Evolutionary conservation across 2,888 invertebrate species (phyloP).

Genomic region (Falcaria lacertinaria): DNA sequence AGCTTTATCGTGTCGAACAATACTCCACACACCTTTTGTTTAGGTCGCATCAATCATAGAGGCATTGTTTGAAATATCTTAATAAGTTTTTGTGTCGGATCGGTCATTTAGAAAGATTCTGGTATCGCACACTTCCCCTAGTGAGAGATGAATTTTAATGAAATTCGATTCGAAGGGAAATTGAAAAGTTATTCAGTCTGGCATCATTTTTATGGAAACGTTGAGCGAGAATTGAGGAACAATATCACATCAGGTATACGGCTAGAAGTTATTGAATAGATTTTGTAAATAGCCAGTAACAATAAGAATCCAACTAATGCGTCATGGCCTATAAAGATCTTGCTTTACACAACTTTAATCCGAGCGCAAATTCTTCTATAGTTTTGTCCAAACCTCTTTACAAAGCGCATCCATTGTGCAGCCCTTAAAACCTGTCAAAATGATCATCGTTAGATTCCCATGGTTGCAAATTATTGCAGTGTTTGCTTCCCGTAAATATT

Average conservation of each 20-base stretch:
- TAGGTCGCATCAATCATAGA: slow-evolving; percentile 67
- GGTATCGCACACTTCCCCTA: slow-evolving; percentile 43
- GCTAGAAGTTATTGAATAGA: no score
- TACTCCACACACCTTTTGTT: slow-evolving; percentile 61
- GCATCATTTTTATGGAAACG: slow-evolving; percentile 5
- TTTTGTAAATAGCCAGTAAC: background rate
- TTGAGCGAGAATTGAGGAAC: background rate
- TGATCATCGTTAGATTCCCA: slow-evolving; percentile 63
- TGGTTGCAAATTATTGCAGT: slow-evolving; percentile 64
- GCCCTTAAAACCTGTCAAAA: slow-evolving; percentile 68
- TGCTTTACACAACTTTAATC: slow-evolving; percentile 33
- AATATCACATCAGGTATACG: background rate
- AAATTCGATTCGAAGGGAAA: slow-evolving; percentile 33
- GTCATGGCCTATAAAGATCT: slow-evolving; percentile 20
- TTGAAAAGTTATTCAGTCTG: slow-evolving; percentile 22
- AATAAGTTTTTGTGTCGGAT: slow-evolving; percentile 72
- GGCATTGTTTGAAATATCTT: slow-evolving; percentile 73
- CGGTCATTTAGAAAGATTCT: slow-evolving; percentile 75
- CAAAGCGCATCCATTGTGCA: slow-evolving; percentile 45
- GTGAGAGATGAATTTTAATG: slow-evolving; percentile 51
- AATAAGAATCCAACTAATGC: slow-evolving; percentile 7
- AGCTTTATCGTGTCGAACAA: slow-evolving; percentile 52
- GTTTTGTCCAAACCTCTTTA: slow-evolving; percentile 45
- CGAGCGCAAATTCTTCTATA: slow-evolving; percentile 42
- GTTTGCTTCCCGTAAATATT: slow-evolving; percentile 61